Percentiles rank a stretch among this genome's conserved stretches.
These are phyloP conservation scores for Falco peregrinus DNA, from an alignment of 2,797 vertebrate species.

Conservation along the genomic window DNA sequence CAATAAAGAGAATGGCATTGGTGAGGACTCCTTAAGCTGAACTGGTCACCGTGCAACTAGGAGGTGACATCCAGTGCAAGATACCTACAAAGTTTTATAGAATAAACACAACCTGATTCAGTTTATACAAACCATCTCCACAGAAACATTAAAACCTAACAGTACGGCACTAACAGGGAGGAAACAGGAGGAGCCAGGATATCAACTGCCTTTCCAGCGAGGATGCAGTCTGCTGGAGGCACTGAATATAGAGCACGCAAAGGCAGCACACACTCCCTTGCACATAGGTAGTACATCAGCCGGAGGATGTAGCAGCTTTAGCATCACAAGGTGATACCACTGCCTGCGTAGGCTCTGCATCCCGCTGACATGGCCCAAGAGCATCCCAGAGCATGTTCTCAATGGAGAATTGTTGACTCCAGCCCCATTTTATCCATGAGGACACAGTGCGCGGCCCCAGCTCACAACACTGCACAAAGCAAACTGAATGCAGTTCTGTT, in stretches of 20 bases:
- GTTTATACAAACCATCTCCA: background rate
- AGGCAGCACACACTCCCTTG: background rate
- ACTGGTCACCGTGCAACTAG: background rate
- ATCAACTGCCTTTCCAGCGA: fast-evolving
- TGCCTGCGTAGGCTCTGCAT: background rate
- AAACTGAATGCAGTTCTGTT: background rate
- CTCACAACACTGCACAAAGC: fast-evolving
- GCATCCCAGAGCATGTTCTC: background rate
- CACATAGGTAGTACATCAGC: fast-evolving
- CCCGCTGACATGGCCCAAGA: background rate
- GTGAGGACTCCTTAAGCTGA: background rate
- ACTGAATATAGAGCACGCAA: fast-evolving
- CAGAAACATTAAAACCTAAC: background rate
- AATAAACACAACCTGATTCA: background rate
- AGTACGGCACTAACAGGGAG: background rate
- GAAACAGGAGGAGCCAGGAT: background rate
- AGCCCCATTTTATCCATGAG: background rate
- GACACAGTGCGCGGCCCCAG: fast-evolving
- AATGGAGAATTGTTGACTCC: fast-evolving
- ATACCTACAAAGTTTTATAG: background rate
- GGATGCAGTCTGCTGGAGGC: background rate
- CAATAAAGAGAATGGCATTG: background rate
- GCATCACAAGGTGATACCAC: background rate
- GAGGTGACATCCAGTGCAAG: background rate
- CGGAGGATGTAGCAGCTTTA: background rate